Evolutionary conservation across 2,113 vertebrate species (phyloP).

Genomic region (Vombatus ursinus): DNA sequence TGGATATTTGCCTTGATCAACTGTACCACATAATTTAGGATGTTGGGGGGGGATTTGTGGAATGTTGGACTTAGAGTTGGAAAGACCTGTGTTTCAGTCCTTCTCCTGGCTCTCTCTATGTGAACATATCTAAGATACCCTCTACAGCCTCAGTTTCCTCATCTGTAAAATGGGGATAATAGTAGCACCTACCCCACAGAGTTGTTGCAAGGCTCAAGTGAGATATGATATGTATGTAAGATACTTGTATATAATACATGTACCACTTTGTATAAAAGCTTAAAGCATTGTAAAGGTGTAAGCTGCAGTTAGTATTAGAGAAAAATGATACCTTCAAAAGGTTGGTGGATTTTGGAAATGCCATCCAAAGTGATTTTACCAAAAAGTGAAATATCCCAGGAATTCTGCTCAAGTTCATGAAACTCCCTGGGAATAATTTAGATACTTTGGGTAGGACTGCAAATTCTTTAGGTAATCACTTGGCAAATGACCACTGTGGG

Average conservation of each 20-base stretch:
- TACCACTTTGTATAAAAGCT: not conserved
- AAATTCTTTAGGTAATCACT: not conserved
- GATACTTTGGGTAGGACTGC: not conserved
- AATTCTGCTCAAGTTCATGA: not conserved
- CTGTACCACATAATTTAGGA: not conserved
- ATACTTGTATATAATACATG: not conserved
- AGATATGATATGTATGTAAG: not conserved
- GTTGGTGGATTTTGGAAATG: not conserved
- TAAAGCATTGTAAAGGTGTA: not conserved
- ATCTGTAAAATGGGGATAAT: not conserved
- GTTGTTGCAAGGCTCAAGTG: not conserved
- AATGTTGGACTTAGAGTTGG: not conserved
- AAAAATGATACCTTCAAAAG: not conserved
- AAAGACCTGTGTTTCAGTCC: not conserved
- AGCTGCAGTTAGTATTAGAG: not conserved
- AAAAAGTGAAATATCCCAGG: not conserved
- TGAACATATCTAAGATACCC: too few species aligned
- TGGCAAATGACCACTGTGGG: not conserved
- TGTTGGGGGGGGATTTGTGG: not conserved
- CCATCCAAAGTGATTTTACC: not conserved
- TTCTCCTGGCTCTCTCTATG: not conserved
- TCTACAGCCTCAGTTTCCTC: not conserved
- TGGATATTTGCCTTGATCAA: not conserved
- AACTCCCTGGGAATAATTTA: not conserved
- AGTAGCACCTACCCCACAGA: not conserved